phyloP scores from a whole-genome alignment of 2,113 vertebrate genomes.

The rat (Rattus norvegicus) region GRCr8 NC_086028.1:54986001-54986500 shows the following conservation, averaged over 20 bases:
- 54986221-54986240: not conserved
- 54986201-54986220: not conserved
- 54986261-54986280: constrained; percentile 30
- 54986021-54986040: not conserved
- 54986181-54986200: not conserved
- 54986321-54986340: not conserved
- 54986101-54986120: not conserved
- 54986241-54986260: not conserved
- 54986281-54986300: constrained; percentile 42
- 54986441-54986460: not conserved
- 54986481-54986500: not conserved
- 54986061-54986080: not conserved
- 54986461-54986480: not conserved
- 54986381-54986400: not conserved
- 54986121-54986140: not conserved
- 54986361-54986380: not conserved
- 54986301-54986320: not conserved
- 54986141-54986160: not conserved
- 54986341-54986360: not conserved
- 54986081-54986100: not conserved
- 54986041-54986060: not conserved
- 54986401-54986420: too few relatives aligned
- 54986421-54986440: not conserved
- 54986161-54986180: not conserved
- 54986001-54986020: constrained; percentile 18